A percentile compares a stretch with the other conserved stretches of the same genome.
phyloP scores from a whole-genome alignment of 2,888 invertebrate genomes.

The Siphlonurus alternatus region DNA sequence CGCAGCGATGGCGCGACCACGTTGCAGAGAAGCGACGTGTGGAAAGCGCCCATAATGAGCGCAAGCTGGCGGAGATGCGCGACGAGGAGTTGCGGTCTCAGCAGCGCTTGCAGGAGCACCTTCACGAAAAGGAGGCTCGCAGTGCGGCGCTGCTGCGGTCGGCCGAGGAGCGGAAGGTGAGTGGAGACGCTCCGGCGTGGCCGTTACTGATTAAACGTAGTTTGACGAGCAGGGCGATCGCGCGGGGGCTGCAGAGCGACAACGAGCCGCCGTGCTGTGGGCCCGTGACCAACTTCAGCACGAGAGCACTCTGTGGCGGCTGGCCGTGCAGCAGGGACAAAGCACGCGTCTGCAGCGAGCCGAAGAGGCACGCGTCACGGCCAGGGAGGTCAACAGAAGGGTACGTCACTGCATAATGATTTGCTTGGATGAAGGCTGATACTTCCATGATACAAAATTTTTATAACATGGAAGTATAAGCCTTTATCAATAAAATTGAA shows the following conservation, averaged over 20 bases:
- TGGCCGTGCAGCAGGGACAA: conserved; percentile 14
- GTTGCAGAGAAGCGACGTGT: conserved; percentile 14
- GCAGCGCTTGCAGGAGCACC: conserved; percentile 9
- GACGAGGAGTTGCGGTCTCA: conserved; percentile 15
- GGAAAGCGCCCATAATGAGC: conserved; percentile 16
- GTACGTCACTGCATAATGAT: conserved; percentile 10
- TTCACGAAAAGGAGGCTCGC: conserved; percentile 13
- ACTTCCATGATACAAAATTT: too few relatives aligned
- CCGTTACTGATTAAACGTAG: background rate
- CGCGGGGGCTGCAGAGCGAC: background rate
- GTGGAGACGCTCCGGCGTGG: background rate
- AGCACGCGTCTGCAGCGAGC: conserved; percentile 14
- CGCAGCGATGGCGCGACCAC: conserved; percentile 12
- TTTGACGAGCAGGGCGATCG: background rate
- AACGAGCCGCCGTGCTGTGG: background rate
- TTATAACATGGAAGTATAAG: too few relatives aligned
- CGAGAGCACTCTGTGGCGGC: conserved; percentile 15
- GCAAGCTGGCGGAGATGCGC: conserved; percentile 16
- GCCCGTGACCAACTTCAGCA: conserved; percentile 14
- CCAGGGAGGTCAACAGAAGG: conserved; percentile 15
- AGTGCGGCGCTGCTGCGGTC: conserved; percentile 17
- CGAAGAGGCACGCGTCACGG: conserved; percentile 12
- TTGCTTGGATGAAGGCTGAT: too few relatives aligned
- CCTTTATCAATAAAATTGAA: too few relatives aligned
- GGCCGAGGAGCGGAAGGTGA: conserved; percentile 16